Conservation (phyloP, 2,797 vertebrate species). For the Gambusia yucatana region DNA sequence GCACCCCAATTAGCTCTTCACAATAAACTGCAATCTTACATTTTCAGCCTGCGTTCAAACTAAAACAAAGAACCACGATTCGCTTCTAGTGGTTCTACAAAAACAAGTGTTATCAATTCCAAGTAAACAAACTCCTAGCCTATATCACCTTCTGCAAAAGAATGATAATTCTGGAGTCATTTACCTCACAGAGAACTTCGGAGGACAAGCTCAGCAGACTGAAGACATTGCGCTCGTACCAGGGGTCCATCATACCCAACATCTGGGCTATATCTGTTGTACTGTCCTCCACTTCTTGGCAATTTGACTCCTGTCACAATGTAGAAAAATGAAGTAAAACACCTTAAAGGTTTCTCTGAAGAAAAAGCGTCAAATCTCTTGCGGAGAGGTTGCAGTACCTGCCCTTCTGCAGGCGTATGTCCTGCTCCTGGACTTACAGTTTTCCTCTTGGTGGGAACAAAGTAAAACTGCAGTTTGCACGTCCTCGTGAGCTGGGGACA, state of each 20-base stretch:
- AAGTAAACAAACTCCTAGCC: background rate
- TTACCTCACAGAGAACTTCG: constrained; percentile 88
- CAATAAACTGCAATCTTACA: background rate
- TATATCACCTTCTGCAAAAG: background rate
- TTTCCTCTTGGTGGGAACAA: constrained; percentile 85
- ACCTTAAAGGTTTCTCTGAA: too few relatives aligned
- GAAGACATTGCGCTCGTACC: constrained; percentile 93
- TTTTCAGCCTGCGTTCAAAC: background rate
- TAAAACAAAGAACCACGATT: background rate
- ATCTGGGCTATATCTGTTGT: constrained; percentile 90
- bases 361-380: background rate
- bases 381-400: background rate
- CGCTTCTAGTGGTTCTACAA: background rate
- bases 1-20: background rate
- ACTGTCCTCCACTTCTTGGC: constrained; percentile 70
- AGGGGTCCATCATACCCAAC: constrained; percentile 93
- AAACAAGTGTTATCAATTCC: background rate
- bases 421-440: constrained; percentile 38
- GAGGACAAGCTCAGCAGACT: constrained; percentile 91
- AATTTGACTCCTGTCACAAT: constrained; percentile 44
- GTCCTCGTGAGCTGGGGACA: constrained; percentile 85
- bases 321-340: background rate
- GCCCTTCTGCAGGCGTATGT: constrained; percentile 9
- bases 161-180: background rate
- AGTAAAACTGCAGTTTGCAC: constrained; percentile 93